Conservation (phyloP, 2,113 vertebrate species). For the Bos javanicus region DNA sequence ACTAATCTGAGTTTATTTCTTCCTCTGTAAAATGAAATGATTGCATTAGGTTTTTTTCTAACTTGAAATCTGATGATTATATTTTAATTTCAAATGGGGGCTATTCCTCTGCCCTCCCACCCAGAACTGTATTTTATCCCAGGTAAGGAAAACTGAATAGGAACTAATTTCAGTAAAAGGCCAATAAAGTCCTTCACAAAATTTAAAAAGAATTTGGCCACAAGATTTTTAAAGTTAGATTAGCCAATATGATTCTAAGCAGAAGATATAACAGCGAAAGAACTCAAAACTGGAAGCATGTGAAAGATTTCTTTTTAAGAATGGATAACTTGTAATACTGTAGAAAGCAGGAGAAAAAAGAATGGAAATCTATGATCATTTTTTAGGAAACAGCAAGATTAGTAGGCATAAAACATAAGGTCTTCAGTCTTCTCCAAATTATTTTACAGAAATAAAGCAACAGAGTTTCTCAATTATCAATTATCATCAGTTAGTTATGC, state of each 20-base stretch:
- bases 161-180: background rate
- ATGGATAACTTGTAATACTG: background rate
- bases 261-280: background rate
- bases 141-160: background rate
- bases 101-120: background rate
- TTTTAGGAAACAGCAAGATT: constrained; percentile 13
- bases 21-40: constrained; percentile 21
- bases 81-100: background rate
- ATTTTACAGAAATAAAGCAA: background rate
- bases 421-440: background rate
- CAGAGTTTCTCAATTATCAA: background rate
- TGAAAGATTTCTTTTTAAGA: background rate
- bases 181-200: background rate
- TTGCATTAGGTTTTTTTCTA: background rate
- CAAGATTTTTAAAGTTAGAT: constrained; percentile 16
- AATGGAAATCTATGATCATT: background rate
- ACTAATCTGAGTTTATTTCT: background rate
- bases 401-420: background rate
- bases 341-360: background rate
- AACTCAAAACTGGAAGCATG: background rate
- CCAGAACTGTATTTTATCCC: background rate
- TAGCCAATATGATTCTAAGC: background rate
- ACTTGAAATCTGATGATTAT: background rate
- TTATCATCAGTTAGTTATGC: background rate
- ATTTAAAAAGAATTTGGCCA: background rate